Percentiles rank a stretch among this genome's conserved stretches.
These are phyloP conservation scores for Rhyzopertha dominica DNA, from an alignment of 1,140 invertebrate species.

Conservation along the genomic window DNA sequence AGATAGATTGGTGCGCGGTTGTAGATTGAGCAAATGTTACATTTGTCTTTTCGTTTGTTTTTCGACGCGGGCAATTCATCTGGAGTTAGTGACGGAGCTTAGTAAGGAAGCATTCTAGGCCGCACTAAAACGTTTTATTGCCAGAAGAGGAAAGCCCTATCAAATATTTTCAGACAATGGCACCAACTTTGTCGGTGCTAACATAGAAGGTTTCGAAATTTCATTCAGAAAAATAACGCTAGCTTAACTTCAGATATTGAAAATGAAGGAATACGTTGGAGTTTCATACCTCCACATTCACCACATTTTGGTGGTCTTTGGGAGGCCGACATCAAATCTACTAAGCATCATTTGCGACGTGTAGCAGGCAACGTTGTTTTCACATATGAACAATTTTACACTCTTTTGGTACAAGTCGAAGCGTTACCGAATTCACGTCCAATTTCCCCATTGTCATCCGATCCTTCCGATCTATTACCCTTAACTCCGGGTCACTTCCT, in stretches of 20 bases:
- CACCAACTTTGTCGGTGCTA: constrained; percentile 18
- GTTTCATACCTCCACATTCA: constrained; percentile 35
- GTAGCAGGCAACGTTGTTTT: constrained; percentile 22
- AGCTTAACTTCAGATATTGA: neutral
- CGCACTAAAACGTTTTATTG: constrained; percentile 33
- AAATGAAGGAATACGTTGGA: constrained; percentile 10
- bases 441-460: constrained; percentile 12
- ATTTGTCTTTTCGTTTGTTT: constrained; percentile 36
- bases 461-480: constrained; percentile 15
- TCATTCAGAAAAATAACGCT: too few relatives aligned
- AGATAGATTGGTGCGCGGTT: constrained; percentile 21
- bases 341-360: constrained; percentile 40
- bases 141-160: constrained; percentile 27
- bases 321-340: constrained; percentile 42
- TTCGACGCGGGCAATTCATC: constrained; percentile 32
- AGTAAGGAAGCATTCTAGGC: constrained; percentile 25
- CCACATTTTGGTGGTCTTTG: constrained; percentile 46
- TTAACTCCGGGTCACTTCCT: constrained; percentile 21
- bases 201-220: constrained; percentile 3
- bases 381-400: too few relatives aligned
- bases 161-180: constrained; percentile 29
- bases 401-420: constrained; percentile 19
- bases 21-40: constrained; percentile 22
- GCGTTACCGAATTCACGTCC: constrained; percentile 15
- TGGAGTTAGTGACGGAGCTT: constrained; percentile 35